A percentile compares a stretch with the other conserved stretches of the same genome.
These are phyloP conservation scores for Lamprotornis superbus DNA, from an alignment of 2,113 vertebrate genomes.

Conservation along the genomic window DNA sequence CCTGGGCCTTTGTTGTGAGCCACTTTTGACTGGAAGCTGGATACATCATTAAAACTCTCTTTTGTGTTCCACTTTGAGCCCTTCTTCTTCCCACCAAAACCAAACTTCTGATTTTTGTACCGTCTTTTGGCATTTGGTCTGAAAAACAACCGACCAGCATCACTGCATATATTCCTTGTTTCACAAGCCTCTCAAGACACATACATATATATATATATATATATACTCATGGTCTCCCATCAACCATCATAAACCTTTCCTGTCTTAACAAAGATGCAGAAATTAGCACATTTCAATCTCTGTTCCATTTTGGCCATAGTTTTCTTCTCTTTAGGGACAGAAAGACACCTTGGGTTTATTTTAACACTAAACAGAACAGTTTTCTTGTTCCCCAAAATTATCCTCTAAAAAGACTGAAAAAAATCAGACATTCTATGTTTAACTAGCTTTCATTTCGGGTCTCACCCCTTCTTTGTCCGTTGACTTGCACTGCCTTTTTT, in stretches of 20 bases:
- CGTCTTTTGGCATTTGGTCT: constrained; percentile 89
- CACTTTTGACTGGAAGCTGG: constrained; percentile 82
- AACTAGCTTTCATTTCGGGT: neutral
- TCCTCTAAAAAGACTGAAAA: neutral
- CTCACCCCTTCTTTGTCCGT: constrained; percentile 70
- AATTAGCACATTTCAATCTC: neutral
- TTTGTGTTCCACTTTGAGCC: constrained; percentile 95
- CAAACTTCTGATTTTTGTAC: constrained; percentile 94
- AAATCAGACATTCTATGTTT: neutral
- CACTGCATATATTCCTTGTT: neutral
- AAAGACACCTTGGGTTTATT: neutral
- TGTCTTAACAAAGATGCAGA: neutral
- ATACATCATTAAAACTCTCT: constrained; percentile 90
- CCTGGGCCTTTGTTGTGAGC: constrained; percentile 81
- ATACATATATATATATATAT: neutral
- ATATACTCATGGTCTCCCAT: neutral
- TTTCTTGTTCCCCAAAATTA: neutral
- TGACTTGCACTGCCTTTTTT: constrained; percentile 63
- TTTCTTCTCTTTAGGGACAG: neutral
- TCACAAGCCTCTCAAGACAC: neutral
- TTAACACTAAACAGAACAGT: neutral
- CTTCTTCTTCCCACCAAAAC: constrained; percentile 96
- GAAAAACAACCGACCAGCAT: neutral
- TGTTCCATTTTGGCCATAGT: neutral
- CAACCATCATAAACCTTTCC: neutral